These are phyloP conservation scores for Lochmaea crataegi DNA, from an alignment of 2,888 invertebrate genomes.

Conservation along the genomic window DNA sequence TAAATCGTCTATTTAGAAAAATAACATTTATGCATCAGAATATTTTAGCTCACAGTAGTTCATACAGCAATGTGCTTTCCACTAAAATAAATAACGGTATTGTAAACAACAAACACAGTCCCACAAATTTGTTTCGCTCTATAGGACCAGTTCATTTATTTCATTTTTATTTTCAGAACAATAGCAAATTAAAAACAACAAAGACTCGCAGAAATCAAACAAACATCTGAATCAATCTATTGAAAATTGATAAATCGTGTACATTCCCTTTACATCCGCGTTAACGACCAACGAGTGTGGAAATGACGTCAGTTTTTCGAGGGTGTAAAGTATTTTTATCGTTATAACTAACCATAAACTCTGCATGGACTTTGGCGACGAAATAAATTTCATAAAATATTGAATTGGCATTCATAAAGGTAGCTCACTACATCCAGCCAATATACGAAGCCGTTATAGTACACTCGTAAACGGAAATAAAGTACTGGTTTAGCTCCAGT, in stretches of 20 bases:
- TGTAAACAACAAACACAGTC: not conserved
- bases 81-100: not conserved
- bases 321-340: constrained; percentile 40
- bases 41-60: not conserved
- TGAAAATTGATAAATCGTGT: constrained; percentile 40
- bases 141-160: not conserved
- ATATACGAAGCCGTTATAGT: constrained; percentile 17
- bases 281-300: constrained; percentile 36
- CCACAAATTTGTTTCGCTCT: not conserved
- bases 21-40: no score
- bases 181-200: constrained; percentile 18
- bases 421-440: constrained; percentile 21
- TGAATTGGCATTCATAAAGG: constrained; percentile 35
- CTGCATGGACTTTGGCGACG: constrained; percentile 29
- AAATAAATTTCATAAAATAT: constrained; percentile 42
- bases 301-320: constrained; percentile 36
- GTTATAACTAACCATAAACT: constrained; percentile 31
- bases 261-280: constrained; percentile 36
- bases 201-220: constrained; percentile 23
- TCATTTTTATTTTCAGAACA: constrained; percentile 11
- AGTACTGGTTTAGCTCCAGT: constrained; percentile 6
- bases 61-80: not conserved
- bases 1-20: no score
- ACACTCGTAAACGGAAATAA: constrained; percentile 15
- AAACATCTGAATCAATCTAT: constrained; percentile 41